Conservation (phyloP, 2,113 vertebrate genomes). For the Aptenodytes patagonicus region DNA sequence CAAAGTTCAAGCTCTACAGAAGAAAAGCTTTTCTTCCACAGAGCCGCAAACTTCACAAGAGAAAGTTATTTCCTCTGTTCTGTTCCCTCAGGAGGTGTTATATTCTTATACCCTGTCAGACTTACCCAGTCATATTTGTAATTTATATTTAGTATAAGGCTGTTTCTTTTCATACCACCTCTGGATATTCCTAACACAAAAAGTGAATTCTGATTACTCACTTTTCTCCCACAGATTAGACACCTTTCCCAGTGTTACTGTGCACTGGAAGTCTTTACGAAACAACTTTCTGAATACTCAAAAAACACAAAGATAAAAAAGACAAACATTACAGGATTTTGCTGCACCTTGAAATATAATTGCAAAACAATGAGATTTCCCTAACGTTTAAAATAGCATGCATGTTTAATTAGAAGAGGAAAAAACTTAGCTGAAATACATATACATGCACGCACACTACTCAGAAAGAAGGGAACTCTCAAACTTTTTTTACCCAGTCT, state of each 20-base stretch:
- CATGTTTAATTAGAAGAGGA: neutral
- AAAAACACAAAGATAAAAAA: neutral
- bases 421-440: neutral
- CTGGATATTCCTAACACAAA: neutral
- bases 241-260: neutral
- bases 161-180: neutral
- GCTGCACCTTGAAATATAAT: neutral
- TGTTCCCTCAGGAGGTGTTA: constrained; percentile 4
- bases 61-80: neutral
- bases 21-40: constrained; percentile 8
- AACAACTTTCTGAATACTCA: neutral
- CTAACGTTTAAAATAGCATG: neutral
- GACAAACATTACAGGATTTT: neutral
- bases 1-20: neutral
- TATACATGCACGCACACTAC: neutral
- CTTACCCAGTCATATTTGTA: neutral
- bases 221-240: neutral
- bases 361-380: neutral
- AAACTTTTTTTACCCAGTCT: neutral
- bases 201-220: neutral
- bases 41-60: neutral
- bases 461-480: neutral
- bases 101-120: neutral
- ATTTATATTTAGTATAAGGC: neutral
- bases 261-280: neutral